Base-by-base conservation (phyloP, 2,888 invertebrate genomes). In the Troilus luridus region DNA sequence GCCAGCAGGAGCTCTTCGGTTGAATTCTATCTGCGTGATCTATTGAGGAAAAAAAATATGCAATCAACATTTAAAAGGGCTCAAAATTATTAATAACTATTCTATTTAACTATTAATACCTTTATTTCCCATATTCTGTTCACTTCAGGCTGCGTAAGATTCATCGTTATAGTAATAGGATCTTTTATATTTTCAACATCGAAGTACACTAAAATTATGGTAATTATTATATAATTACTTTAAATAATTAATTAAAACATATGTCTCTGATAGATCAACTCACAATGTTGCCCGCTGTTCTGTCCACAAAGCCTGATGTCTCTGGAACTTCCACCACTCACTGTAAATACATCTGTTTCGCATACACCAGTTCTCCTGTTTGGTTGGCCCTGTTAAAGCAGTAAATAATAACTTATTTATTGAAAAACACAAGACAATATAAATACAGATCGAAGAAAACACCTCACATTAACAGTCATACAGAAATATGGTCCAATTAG, bases 271-370 rank as follows among this genome's bases (percentile, higher is more conserved):
- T 67, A 19, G 91, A 85, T 6, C 91, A 93, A 94, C 96, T 95
- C 94, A 97, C 98, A 95, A 93, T 98, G 98, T 93, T 98, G 98
- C 21, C 97, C 97, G 93, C 97, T 97, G 93, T 98, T 98, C 93
- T 97, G 96, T 0, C 98, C 98, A 93, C 98, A 98, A 17, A 98
- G 93, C 21, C 95, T 95, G 92, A 97, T 95, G 91, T 95, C 95
- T 89, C 95, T 95, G 0, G 95, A 94, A 27, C 95, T 95, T 9
- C 96, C 96, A 0, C 96, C 96, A 27, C 94, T 94, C 92, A 97
- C 94, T 3, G 95, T 94, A 93, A 95, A 94, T 41, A 96, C 94
- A 93, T 98, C 98, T 88, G 97, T 96, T 93, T 97, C 97, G 93
- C 98, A 98, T 67, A 96, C 95, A 0, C 98, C 98, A 0, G 97